A percentile compares a stretch with the other conserved stretches of the same genome.
Conservation (phyloP, 2,113 vertebrate species). For the Dromiciops gliroides region DNA sequence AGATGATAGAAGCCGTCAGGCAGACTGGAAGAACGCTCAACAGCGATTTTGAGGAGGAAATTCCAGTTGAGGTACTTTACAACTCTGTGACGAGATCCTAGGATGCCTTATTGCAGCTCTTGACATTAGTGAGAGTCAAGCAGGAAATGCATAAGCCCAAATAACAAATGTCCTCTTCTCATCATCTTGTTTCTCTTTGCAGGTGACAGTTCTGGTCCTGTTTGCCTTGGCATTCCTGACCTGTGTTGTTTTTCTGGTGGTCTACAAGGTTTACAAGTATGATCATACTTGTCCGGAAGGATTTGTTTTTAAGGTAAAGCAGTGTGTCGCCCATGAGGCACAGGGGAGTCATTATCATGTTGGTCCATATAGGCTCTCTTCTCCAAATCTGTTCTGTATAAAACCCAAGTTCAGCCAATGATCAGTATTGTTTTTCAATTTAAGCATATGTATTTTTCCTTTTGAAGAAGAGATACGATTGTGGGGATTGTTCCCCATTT, state of each 20-base stretch:
- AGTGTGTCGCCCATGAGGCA: neutral
- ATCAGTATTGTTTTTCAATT: neutral
- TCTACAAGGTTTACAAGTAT: slow-evolving; percentile 98
- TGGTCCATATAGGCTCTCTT: neutral
- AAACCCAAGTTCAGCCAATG: neutral
- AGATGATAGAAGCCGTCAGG: neutral
- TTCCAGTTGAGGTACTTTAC: neutral
- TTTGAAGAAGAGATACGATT: neutral
- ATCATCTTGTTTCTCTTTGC: slow-evolving; percentile 36
- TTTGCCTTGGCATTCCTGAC: slow-evolving; percentile 96
- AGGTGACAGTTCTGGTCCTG: slow-evolving; percentile 95
- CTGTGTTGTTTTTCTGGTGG: slow-evolving; percentile 96
- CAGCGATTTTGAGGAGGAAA: neutral
- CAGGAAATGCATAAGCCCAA: neutral
- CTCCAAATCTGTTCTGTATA: neutral
- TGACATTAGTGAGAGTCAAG: neutral
- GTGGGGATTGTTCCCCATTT: neutral
- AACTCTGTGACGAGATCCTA: neutral
- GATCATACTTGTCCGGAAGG: slow-evolving; percentile 96
- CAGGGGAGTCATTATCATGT: neutral
- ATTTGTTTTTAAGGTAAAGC: slow-evolving; percentile 92
- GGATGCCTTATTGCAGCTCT: neutral
- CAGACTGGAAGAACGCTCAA: neutral
- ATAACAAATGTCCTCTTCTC: neutral
- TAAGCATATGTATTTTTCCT: neutral